These are phyloP conservation scores for Porites rus DNA, from an alignment of 92 coral and sea anemone species.

Conservation along the genomic window DNA sequence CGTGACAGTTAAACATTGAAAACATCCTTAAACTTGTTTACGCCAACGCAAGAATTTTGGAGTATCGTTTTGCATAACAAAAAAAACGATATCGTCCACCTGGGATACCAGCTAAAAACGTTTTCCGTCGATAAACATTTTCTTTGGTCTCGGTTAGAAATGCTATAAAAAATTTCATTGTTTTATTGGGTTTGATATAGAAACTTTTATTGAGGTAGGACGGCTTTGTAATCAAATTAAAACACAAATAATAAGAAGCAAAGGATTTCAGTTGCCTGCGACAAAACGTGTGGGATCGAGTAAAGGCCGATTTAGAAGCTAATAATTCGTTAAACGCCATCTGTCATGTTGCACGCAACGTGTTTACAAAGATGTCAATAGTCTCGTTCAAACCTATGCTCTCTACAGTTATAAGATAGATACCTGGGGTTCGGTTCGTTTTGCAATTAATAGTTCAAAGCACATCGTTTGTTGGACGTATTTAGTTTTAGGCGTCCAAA, in stretches of 20 bases:
- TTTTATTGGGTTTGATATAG: neutral
- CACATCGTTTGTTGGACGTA: too few relatives aligned
- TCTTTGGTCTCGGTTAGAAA: neutral
- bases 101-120: neutral
- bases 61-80: conserved; percentile 41
- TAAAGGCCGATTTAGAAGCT: too few relatives aligned
- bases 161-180: neutral
- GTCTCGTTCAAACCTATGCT: too few relatives aligned
- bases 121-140: neutral
- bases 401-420: too few relatives aligned
- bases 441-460: too few relatives aligned
- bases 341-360: too few relatives aligned
- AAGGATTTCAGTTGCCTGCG: neutral
- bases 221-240: neutral
- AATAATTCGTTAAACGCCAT: too few relatives aligned
- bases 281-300: too few relatives aligned
- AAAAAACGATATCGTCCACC: neutral
- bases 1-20: neutral
- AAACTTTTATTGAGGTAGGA: neutral
- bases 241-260: too few relatives aligned
- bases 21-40: neutral
- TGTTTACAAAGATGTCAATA: too few relatives aligned
- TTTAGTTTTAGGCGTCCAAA: too few relatives aligned
- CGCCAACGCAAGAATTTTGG: conserved; percentile 1
- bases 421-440: too few relatives aligned